A percentile compares a stretch with the other conserved stretches of the same genome.
These are phyloP conservation scores for Pangasius macronema DNA, from an alignment of 2,797 vertebrate species.

Conservation along the genomic window DNA sequence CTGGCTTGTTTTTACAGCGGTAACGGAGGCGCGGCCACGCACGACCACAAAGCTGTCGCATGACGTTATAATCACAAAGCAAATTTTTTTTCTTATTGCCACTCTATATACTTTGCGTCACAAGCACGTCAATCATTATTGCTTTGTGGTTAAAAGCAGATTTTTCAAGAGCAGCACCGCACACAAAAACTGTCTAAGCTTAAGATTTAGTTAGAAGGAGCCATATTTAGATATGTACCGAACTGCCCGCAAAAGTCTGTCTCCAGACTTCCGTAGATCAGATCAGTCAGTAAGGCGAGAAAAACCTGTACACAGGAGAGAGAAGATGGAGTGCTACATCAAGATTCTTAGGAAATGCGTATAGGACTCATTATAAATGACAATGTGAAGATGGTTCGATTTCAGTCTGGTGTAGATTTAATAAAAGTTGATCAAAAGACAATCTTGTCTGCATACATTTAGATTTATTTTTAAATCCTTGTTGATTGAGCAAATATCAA, in stretches of 20 bases:
- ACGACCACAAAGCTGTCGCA: constrained; percentile 64
- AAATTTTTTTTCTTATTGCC: constrained; percentile 71
- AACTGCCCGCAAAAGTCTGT: constrained; percentile 46
- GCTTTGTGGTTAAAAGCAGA: constrained; percentile 76
- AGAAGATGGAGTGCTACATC: constrained; percentile 72
- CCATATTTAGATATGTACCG: constrained; percentile 43
- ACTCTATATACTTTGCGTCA: constrained; percentile 69
- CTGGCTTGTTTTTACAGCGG: constrained; percentile 68
- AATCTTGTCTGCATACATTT: constrained; percentile 62
- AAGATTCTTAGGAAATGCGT: constrained; percentile 56
- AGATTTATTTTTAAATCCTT: constrained; percentile 53
- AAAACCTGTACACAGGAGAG: constrained; percentile 26
- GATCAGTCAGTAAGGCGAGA: background rate
- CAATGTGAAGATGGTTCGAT: constrained; percentile 5
- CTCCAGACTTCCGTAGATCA: constrained; percentile 15
- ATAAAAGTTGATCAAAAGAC: constrained; percentile 65
- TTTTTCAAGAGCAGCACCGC: constrained; percentile 59
- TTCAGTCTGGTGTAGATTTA: constrained; percentile 39
- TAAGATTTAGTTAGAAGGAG: constrained; percentile 64
- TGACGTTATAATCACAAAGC: constrained; percentile 69
- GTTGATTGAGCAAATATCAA: constrained; percentile 63
- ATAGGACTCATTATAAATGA: constrained; percentile 22
- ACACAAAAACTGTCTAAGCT: constrained; percentile 66
- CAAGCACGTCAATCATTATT: constrained; percentile 73
- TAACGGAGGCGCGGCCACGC: constrained; percentile 56